Evolutionary conservation across 2,888 invertebrate species (phyloP), one percentile per base, ranked within the genome.

Genomic region (Gymnoscelis rufifasciata): DNA sequence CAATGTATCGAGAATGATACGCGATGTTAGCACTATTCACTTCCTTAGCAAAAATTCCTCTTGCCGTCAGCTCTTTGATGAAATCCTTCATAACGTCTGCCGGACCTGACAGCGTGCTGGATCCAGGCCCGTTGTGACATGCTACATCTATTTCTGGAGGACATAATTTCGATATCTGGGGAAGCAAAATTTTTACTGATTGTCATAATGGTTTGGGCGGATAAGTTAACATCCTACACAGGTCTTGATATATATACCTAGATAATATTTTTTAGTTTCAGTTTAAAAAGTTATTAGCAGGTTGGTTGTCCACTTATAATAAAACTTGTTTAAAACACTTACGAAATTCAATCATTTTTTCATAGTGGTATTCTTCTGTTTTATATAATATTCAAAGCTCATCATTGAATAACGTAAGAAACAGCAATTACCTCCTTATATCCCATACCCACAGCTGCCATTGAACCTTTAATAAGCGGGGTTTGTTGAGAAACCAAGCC

Each of bases 1-100:
- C 89, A 60, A 97, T 95, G 62, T 95, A 95, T 28, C 92, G 90
- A 33, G 96, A 96, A 70, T 97, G 97, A 68, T 96, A 97, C 0
- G 97, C 95, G 51, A 96, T 95, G 61, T 96, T 95, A 10, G 95
- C 92, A 53, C 95, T 94, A 1, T 80, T 79, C 1, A 84, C 84
- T 59, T 83, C 83, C 33, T 75, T 83, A 0, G 83, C 83, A 33
- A 86, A 86, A n/a, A 83, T 69, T 1, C 68, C 64, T 26, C 73
- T 64, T 6, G 65, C 64, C 5, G 73, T 72, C 91, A 87, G 51
- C 11, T 66, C 40, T 0, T 64, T 84, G 0, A 93, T 91, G 56
- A 92, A 92, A 13, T 78, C 75, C 41, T 83, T 79, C 80, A 93
- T 90, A 7, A 83, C 83, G 15, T 91, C 91, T 1, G 88, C 88